These are phyloP conservation scores for Onychomys torridus DNA, from an alignment of 2,797 vertebrate species.

Conservation along the genomic window DNA sequence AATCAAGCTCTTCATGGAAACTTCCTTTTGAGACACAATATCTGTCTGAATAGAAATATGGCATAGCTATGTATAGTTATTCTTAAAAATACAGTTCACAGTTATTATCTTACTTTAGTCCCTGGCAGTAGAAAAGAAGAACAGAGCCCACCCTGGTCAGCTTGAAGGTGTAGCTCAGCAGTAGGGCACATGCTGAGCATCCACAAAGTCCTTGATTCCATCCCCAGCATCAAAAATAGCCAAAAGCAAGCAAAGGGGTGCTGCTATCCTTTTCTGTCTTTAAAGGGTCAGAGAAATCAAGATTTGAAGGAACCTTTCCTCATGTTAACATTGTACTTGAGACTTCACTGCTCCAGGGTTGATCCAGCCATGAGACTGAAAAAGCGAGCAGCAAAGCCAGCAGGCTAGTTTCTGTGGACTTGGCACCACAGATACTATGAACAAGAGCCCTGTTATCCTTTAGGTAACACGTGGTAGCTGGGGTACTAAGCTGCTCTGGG, in stretches of 20 bases:
- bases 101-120: background rate
- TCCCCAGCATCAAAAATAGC: background rate
- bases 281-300: background rate
- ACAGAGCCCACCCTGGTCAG: background rate
- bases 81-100: background rate
- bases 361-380: background rate
- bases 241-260: background rate
- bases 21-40: background rate
- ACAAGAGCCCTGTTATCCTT: conserved; percentile 62
- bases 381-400: background rate
- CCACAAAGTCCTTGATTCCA: background rate
- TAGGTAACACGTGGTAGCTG: conserved; percentile 42
- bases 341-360: background rate
- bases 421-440: background rate
- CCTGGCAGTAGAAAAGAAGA: background rate
- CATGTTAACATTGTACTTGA: background rate
- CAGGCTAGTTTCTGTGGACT: background rate
- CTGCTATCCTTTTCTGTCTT: background rate
- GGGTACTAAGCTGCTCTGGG: conserved; percentile 30
- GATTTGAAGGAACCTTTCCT: background rate
- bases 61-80: background rate
- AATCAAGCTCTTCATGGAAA: background rate
- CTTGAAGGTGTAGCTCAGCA: background rate
- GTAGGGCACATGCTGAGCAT: background rate
- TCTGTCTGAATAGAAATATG: conserved; percentile 8